phyloP scores from a whole-genome alignment of 2,888 invertebrate species.

The Ariolimax columbianus region DNA sequence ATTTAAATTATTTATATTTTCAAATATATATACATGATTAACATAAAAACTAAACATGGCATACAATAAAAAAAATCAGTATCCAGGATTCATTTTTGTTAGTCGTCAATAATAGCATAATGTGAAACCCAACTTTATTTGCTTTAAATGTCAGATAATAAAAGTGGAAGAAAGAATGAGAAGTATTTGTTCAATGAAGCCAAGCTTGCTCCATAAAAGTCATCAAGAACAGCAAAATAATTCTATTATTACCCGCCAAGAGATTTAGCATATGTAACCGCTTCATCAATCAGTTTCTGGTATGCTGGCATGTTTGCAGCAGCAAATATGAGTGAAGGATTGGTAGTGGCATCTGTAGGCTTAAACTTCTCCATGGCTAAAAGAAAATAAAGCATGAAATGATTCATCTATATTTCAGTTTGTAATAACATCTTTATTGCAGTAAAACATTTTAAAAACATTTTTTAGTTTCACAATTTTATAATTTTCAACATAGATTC shows the following conservation, averaged over 20 bases:
- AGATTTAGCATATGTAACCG: constrained; percentile 90
- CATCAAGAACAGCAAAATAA: neutral
- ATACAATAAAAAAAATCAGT: no score
- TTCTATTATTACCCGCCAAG: constrained; percentile 81
- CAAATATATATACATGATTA: no score
- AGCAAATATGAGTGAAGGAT: constrained; percentile 96
- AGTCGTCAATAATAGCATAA: no score
- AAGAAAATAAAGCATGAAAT: constrained; percentile 40
- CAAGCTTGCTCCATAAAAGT: neutral
- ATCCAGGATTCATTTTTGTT: no score
- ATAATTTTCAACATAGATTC: no score
- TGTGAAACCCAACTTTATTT: no score
- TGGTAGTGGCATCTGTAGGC: constrained; percentile 99
- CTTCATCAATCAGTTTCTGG: constrained; percentile 91
- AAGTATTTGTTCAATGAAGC: no score
- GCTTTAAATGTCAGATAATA: no score
- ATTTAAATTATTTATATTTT: no score
- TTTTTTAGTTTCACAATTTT: no score
- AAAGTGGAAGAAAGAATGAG: no score
- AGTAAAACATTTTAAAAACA: neutral
- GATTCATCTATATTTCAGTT: neutral
- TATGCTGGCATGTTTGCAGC: constrained; percentile 97
- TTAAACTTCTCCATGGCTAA: constrained; percentile 96
- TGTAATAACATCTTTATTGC: neutral
- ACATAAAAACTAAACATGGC: no score